Percentiles rank a stretch among this genome's conserved stretches.
Conservation (phyloP, 2,888 invertebrate genomes). For the Brassicogethes aeneus region DNA sequence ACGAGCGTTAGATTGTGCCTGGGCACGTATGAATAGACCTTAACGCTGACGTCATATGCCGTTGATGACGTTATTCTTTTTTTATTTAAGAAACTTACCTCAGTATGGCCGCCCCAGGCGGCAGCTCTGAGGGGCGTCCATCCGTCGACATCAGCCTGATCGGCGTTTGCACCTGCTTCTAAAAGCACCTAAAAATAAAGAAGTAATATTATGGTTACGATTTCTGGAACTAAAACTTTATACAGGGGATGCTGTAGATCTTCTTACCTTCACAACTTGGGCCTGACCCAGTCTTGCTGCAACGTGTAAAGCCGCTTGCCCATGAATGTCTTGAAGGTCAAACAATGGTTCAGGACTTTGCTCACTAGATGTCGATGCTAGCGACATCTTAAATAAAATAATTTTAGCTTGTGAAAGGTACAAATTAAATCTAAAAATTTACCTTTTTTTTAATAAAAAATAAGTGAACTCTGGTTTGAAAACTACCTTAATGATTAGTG, state of each 20-base stretch:
- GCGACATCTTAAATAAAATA: slow-evolving; percentile 29
- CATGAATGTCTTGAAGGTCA: slow-evolving; percentile 59
- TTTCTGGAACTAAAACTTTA: too few species aligned
- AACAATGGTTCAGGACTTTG: slow-evolving; percentile 44
- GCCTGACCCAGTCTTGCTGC: slow-evolving; percentile 73
- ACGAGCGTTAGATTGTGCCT: too few species aligned
- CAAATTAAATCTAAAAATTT: too few species aligned
- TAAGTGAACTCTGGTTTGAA: too few species aligned
- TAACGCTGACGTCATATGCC: too few species aligned
- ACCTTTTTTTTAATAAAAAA: too few species aligned
- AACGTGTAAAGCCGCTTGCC: slow-evolving; percentile 79
- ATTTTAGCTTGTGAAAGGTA: slow-evolving; percentile 1
- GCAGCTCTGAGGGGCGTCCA: slow-evolving; percentile 89
- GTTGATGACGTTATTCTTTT: too few species aligned
- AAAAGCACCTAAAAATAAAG: slow-evolving; percentile 36
- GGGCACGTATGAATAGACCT: too few species aligned
- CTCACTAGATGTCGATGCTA: slow-evolving; percentile 38
- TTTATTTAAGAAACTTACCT: slow-evolving; percentile 41
- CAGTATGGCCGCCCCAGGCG: slow-evolving; percentile 92
- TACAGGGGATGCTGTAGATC: too few species aligned
- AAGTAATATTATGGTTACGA: background rate
- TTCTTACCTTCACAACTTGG: slow-evolving; percentile 57
- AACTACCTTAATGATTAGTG: too few species aligned
- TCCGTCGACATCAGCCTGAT: slow-evolving; percentile 75
- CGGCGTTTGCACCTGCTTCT: slow-evolving; percentile 58